Evolutionary conservation across 2,113 vertebrate species (phyloP).

Genomic region (Plecotus auritus): DNA sequence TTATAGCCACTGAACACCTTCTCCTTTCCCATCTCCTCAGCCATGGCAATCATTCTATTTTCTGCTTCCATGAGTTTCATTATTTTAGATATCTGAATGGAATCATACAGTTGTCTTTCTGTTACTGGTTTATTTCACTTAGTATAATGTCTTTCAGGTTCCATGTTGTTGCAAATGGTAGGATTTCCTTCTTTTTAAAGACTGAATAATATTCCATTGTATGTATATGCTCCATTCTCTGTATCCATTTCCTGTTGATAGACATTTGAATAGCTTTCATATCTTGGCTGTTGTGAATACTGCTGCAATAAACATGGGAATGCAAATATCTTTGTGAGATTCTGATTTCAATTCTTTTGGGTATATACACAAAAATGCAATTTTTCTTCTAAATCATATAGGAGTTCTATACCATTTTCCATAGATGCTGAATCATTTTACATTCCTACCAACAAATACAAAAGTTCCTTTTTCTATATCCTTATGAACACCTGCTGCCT

Average conservation of each 20-base stretch:
- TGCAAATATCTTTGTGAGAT: background rate
- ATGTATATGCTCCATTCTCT: background rate
- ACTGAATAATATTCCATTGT: background rate
- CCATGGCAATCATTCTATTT: background rate
- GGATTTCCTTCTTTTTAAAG: background rate
- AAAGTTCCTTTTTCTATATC: background rate
- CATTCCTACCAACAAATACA: background rate
- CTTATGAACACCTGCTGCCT: background rate
- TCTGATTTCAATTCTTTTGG: background rate
- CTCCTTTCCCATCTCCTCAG: background rate
- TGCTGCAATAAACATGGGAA: background rate
- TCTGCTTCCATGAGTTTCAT: background rate
- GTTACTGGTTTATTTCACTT: background rate
- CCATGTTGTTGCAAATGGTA: background rate
- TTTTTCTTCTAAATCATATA: background rate
- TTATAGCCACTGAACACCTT: background rate
- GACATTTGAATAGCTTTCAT: background rate
- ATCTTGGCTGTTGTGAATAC: background rate
- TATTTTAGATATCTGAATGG: background rate
- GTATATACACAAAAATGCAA: background rate
- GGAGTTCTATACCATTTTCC: background rate
- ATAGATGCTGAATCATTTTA: background rate
- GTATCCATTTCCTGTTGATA: background rate
- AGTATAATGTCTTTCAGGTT: background rate
- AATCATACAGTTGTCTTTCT: background rate